Evolutionary conservation across 2,888 invertebrate species (phyloP).

Genomic region (Acleris cristana): DNA sequence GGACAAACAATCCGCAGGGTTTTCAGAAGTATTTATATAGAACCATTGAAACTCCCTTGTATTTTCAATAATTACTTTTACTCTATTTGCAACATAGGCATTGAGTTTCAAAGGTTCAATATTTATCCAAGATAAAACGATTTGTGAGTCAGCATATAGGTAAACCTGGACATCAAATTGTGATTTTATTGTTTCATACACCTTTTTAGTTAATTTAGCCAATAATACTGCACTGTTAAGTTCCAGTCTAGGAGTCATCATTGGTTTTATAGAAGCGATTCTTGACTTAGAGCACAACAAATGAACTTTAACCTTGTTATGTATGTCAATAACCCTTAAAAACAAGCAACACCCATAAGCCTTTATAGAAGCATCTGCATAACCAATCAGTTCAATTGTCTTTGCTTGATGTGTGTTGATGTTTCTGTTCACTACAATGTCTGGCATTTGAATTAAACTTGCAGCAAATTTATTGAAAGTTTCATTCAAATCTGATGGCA

Average conservation of each 20-base stretch:
- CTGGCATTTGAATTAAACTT: not conserved
- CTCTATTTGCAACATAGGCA: constrained; percentile 11
- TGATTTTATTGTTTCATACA: constrained; percentile 2
- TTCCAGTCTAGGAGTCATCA: constrained; percentile 4
- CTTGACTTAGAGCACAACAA: constrained; percentile 7
- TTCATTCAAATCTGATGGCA: not conserved
- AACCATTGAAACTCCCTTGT: not conserved
- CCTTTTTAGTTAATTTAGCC: constrained; percentile 1
- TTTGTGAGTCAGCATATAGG: constrained; percentile 10
- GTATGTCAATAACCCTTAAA: constrained; percentile 1
- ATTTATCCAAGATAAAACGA: constrained; percentile 11
- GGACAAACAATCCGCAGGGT: constrained; percentile 8
- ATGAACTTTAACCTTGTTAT: not conserved
- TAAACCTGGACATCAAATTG: constrained; percentile 2
- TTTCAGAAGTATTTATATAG: constrained; percentile 4
- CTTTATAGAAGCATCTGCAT: not conserved
- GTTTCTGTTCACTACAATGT: not conserved
- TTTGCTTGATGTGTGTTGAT: not conserved
- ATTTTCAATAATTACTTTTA: not conserved
- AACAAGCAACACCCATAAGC: constrained; percentile 7
- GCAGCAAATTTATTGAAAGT: not conserved
- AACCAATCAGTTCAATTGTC: not conserved
- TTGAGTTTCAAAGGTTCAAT: constrained; percentile 1
- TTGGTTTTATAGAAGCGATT: constrained; percentile 3
- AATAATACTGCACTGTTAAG: constrained; percentile 12